Percentiles rank a stretch among this genome's conserved stretches.
Conservation (phyloP, 2,888 invertebrate genomes). For the Drosophila macrospina region DNA sequence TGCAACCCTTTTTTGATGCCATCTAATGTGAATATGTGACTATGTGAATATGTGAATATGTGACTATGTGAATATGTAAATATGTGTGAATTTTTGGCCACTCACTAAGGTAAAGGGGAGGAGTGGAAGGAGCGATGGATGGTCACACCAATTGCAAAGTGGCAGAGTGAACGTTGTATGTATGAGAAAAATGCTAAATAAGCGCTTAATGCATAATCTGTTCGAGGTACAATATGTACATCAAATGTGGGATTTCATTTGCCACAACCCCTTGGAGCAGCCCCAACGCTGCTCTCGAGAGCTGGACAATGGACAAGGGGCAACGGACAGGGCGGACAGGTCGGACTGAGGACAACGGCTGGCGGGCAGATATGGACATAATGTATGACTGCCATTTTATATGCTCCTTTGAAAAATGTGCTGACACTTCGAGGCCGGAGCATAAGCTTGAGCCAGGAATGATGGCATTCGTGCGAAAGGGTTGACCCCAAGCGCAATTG, state of each 20-base stretch:
- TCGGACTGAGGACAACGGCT: conserved; percentile 27
- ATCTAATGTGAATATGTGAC: conserved; percentile 35
- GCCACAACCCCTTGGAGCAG: conserved; percentile 35
- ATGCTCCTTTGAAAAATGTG: conserved; percentile 80
- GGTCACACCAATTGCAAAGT: conserved; percentile 60
- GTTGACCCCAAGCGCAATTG: conserved; percentile 83
- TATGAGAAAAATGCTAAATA: conserved; percentile 80
- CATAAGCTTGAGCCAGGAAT: conserved; percentile 46
- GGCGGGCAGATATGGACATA: conserved; percentile 77
- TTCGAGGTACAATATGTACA: conserved; percentile 47
- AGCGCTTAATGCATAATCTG: conserved; percentile 82
- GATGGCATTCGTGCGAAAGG: conserved; percentile 80
- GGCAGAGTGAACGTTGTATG: conserved; percentile 60
- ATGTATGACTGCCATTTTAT: conserved; percentile 78
- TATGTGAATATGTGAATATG: conserved; percentile 27
- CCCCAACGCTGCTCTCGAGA: conserved; percentile 10
- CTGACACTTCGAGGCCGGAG: conserved; percentile 74
- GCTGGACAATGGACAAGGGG: conserved; percentile 15
- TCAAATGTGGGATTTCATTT: conserved; percentile 34
- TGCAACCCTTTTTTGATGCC: conserved; percentile 49
- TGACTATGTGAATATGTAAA: conserved; percentile 37
- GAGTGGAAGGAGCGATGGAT: conserved; percentile 11
- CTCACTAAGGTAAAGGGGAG: neutral
- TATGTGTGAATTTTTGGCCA: conserved; percentile 7
- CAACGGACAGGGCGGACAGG: conserved; percentile 47